Conservation (phyloP, 2,797 vertebrate species). For the Siniperca obscura region DNA sequence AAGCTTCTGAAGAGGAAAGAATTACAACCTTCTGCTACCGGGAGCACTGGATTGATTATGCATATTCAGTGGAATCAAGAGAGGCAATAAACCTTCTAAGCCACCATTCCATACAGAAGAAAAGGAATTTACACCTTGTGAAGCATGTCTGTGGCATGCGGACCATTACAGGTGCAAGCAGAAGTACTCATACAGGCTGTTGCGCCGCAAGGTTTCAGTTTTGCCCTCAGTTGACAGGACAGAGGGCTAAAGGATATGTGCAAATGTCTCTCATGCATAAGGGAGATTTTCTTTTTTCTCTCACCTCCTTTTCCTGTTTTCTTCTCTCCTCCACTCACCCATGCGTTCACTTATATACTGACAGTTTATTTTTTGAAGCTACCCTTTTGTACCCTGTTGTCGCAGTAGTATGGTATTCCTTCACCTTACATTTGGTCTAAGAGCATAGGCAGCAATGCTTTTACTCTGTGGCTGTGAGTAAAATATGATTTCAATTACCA, state of each 20-base stretch:
- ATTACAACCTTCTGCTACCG: conserved; percentile 71
- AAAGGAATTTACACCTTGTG: conserved; percentile 65
- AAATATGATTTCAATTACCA: conserved; percentile 78
- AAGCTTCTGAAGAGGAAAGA: conserved; percentile 62
- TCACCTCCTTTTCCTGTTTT: conserved; percentile 20
- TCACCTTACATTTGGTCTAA: conserved; percentile 58
- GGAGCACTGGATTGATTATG: conserved; percentile 77
- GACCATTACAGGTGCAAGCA: conserved; percentile 40
- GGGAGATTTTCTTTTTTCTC: conserved; percentile 23
- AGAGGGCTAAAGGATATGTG: conserved; percentile 26
- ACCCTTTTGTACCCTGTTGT: conserved; percentile 45
- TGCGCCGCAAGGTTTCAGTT: conserved; percentile 21
- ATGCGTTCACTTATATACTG: conserved; percentile 6
- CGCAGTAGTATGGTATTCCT: conserved; percentile 43
- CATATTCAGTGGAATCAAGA: conserved; percentile 76
- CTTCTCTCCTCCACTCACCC: conserved; percentile 25
- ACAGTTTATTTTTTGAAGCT: conserved; percentile 32
- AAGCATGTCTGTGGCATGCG: conserved; percentile 40
- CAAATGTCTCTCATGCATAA: conserved; percentile 10
- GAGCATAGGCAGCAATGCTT: conserved; percentile 63
- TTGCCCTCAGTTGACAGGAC: conserved; percentile 26
- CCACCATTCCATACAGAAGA: conserved; percentile 62
- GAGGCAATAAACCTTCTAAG: conserved; percentile 73
- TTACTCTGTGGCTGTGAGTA: conserved; percentile 63
- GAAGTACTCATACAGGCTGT: conserved; percentile 9